Evolutionary conservation across 2,797 vertebrate genomes (phyloP), one percentile per base, ranked within the genome.

Genomic region (Petrocephalus sullivani): DNA sequence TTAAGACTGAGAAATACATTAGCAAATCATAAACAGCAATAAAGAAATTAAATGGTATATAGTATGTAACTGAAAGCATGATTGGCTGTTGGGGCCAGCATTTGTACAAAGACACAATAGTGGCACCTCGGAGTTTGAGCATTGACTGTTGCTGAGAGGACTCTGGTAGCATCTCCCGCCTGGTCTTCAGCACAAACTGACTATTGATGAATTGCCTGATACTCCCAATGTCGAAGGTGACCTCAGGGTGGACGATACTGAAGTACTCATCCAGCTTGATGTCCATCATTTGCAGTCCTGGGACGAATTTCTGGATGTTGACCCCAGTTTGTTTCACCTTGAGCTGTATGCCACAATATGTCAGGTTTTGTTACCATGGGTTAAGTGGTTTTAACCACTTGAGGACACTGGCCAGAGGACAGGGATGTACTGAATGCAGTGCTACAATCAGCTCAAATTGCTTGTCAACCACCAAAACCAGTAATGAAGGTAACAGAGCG

Each of bases 241-340:
- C 92, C 92, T 94, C 94, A 84, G 96, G 95, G 90, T 96, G 94
- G 33, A 94, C 9, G 0, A 97, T 93, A 28, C 90, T 92, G 91
- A 97, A 97, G 91, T 92, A 93, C 3, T 95, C 91, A 67, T 96
- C 92, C 90, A 96, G 67, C 3, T 6, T 89, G 89, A 91, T 91
- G 0, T 91, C 93, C 89, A 58, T 88, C 4, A 88, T 94, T 88
- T 92, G 92, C 41, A 96, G 93, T 82, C 94, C 94, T 5, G 94
- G 95, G 54, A 95, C 91, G 87, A 96, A 96, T 90, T 95, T 96
- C 91, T 96, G 95, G 89, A 96, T 94, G 88, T 96, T 97, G 86
- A 94, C 94, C 10, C 96, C 95, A 0, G 93, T 92, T 92, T 96
- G 95, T 78, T 92, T 96, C 8, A 97, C 93, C 89, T 89, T 94